Evolutionary conservation across 2,888 invertebrate genomes (phyloP).

Genomic region (Oscheius myriophilus): DNA sequence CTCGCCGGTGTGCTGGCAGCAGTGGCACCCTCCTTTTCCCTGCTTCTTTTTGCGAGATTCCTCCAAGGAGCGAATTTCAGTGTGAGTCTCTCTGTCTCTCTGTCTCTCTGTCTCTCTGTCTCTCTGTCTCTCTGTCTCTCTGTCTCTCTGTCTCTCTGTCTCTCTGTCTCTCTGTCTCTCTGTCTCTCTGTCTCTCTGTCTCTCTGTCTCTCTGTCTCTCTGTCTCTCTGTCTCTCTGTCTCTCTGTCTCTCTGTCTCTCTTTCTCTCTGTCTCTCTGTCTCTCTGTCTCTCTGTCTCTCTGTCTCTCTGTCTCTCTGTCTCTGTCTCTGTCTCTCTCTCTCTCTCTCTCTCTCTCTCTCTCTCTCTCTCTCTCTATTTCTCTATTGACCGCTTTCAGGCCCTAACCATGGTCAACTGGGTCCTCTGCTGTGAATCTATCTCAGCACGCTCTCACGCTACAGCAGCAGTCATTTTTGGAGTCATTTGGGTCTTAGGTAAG

Average conservation of each 20-base stretch:
- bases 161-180: not conserved
- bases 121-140: too few relatives aligned
- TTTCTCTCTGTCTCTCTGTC: not conserved
- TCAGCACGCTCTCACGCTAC: constrained; percentile 43
- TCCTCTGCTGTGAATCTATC: constrained; percentile 51
- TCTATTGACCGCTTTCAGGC: constrained; percentile 29
- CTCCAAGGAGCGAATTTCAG: constrained; percentile 49
- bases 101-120: not conserved
- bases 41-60: constrained; percentile 41
- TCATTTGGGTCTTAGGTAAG: constrained; percentile 40
- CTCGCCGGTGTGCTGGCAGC: constrained; percentile 41
- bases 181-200: not conserved
- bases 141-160: too few relatives aligned
- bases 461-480: constrained; percentile 46
- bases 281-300: not conserved
- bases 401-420: constrained; percentile 51
- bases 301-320: too few relatives aligned
- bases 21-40: constrained; percentile 40
- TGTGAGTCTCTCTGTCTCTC: constrained; percentile 15
- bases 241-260: too few relatives aligned
- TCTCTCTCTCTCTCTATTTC: not conserved
- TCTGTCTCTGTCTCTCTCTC: too few relatives aligned
- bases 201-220: not conserved
- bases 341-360: too few relatives aligned
- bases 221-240: not conserved